Percentiles rank a stretch among this genome's conserved stretches.
phyloP scores from a whole-genome alignment of 2,113 vertebrate genomes.

The Lamprotornis superbus region DNA sequence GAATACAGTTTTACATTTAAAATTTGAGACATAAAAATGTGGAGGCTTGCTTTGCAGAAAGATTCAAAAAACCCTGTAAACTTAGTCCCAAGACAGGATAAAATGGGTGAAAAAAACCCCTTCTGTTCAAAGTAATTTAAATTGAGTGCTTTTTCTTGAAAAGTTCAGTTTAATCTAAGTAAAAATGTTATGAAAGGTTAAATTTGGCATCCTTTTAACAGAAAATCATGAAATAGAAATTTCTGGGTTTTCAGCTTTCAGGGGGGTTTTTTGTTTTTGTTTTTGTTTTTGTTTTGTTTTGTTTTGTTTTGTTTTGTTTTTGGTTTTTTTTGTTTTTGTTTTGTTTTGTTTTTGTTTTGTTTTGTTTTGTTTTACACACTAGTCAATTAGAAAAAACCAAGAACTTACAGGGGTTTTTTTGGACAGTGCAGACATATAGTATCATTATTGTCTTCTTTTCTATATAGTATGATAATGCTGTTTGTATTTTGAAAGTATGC shows the following conservation, averaged over 20 bases:
- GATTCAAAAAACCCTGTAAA: background rate
- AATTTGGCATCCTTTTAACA: background rate
- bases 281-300: too few species aligned
- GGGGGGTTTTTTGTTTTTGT: background rate
- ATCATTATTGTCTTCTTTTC: background rate
- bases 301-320: too few species aligned
- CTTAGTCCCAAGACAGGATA: background rate
- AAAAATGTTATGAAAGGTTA: background rate
- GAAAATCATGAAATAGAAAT: background rate
- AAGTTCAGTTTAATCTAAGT: background rate
- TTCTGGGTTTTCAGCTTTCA: background rate
- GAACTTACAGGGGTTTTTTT: rapidly evolving
- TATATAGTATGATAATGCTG: background rate
- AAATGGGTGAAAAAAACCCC: background rate
- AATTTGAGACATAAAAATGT: background rate
- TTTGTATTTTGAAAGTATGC: background rate
- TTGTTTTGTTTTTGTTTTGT: background rate
- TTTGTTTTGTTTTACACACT: background rate
- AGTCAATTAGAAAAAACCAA: background rate
- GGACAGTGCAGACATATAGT: background rate
- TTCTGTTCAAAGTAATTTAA: background rate
- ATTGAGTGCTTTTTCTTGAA: background rate
- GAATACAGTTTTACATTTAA: background rate
- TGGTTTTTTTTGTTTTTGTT: too few species aligned
- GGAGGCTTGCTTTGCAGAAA: background rate